A percentile compares a stretch with the other conserved stretches of the same genome.
Conservation (phyloP, 2,888 invertebrate species). For the Entomobrya multifasciata region DNA sequence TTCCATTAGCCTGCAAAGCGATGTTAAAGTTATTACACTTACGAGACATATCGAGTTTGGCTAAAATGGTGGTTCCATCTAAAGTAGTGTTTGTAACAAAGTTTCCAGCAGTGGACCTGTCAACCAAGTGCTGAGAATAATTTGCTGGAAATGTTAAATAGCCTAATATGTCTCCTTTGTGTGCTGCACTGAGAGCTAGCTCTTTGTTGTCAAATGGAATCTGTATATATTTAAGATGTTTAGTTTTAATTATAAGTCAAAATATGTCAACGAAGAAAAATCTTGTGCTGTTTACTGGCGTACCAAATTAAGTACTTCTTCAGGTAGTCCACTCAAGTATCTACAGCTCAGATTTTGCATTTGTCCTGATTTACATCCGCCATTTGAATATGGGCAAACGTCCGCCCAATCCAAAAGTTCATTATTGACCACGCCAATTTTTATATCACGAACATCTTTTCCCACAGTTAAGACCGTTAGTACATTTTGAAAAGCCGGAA, state of each 20-base stretch:
- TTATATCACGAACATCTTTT: slow-evolving; percentile 90
- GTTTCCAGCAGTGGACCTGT: slow-evolving; percentile 50
- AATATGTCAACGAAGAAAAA: too few species aligned
- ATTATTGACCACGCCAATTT: slow-evolving; percentile 90
- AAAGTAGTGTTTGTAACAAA: slow-evolving; percentile 51
- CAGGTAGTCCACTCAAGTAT: slow-evolving; percentile 47
- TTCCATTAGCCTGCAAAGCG: too few species aligned
- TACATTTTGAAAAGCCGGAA: slow-evolving; percentile 96
- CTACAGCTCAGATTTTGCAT: slow-evolving; percentile 49
- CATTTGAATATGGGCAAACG: slow-evolving; percentile 5
- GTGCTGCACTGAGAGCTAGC: slow-evolving; percentile 1
- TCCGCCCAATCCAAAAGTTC: slow-evolving; percentile 82
- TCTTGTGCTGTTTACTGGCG: too few species aligned
- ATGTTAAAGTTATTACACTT: too few species aligned
- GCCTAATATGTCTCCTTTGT: slow-evolving; percentile 42
- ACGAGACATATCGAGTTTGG: slow-evolving; percentile 56
- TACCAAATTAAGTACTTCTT: slow-evolving; percentile 56
- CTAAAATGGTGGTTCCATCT: slow-evolving; percentile 45
- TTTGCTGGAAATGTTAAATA: slow-evolving; percentile 49
- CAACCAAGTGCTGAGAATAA: slow-evolving; percentile 52
- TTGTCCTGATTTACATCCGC: slow-evolving; percentile 49
- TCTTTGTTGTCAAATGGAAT: slow-evolving; percentile 40
- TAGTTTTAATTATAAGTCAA: too few species aligned
- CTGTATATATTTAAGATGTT: slow-evolving; percentile 3
- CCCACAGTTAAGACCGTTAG: slow-evolving; percentile 95